Conservation (phyloP, 2,888 invertebrate genomes). For the Spodoptera exigua region DNA sequence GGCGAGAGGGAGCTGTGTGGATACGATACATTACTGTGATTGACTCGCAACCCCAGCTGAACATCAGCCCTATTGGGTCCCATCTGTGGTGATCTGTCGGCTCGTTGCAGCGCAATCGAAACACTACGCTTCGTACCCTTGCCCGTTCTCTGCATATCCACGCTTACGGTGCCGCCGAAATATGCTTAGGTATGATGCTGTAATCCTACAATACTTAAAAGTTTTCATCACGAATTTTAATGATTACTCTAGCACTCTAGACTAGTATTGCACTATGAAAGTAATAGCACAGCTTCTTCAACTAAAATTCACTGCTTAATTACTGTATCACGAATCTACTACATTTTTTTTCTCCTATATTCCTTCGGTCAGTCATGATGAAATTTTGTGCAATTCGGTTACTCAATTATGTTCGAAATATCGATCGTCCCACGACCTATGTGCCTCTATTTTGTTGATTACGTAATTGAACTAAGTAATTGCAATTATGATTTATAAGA, state of each 20-base stretch:
- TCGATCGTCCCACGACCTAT: constrained; percentile 58
- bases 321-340: constrained; percentile 50
- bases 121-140: too few relatives aligned
- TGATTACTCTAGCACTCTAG: constrained; percentile 12
- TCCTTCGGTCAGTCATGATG: constrained; percentile 39
- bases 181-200: too few relatives aligned
- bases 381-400: constrained; percentile 57
- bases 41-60: too few relatives aligned
- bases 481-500: constrained; percentile 26
- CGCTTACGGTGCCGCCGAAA: too few relatives aligned
- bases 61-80: too few relatives aligned
- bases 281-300: constrained; percentile 28
- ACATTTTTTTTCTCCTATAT: constrained; percentile 35
- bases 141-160: too few relatives aligned
- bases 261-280: constrained; percentile 25
- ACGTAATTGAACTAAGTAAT: constrained; percentile 42
- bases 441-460: constrained; percentile 40
- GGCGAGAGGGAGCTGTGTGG: too few relatives aligned
- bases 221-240: not conserved
- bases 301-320: constrained; percentile 35
- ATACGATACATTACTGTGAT: too few relatives aligned
- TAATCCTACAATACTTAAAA: too few relatives aligned
- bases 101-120: too few relatives aligned
- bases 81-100: too few relatives aligned
- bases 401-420: constrained; percentile 48